Conservation (phyloP, 2,888 invertebrate species). For the Conomelus anceps region DNA sequence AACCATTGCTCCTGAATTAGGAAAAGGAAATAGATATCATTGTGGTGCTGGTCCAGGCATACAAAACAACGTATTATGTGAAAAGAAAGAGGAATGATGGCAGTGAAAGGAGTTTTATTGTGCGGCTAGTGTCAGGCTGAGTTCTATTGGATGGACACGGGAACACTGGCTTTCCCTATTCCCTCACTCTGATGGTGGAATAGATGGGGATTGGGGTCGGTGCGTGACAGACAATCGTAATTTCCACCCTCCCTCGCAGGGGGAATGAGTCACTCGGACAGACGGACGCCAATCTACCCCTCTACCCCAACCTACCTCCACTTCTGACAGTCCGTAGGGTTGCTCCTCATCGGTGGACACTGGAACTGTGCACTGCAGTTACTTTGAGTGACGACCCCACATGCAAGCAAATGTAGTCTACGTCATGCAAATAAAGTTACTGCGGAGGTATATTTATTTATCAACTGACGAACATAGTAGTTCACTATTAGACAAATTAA, state of each 20-base stretch:
- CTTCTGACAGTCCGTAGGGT: neutral
- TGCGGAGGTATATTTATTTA: neutral
- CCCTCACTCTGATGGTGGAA: neutral
- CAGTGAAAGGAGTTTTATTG: neutral
- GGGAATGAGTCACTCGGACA: neutral
- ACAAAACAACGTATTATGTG: neutral
- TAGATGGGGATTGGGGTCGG: neutral
- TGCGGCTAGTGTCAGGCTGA: neutral
- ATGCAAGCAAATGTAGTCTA: too few relatives aligned
- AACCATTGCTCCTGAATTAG: neutral
- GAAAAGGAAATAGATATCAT: neutral
- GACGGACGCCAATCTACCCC: neutral
- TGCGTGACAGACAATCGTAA: neutral
- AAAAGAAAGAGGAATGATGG: neutral
- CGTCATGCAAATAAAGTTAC: neutral
- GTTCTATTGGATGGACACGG: too few relatives aligned
- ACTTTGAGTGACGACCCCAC: too few relatives aligned
- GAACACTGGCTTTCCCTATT: neutral
- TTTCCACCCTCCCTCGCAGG: neutral
- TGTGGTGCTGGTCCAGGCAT: neutral
- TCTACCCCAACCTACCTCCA: neutral
- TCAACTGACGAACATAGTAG: too few relatives aligned
- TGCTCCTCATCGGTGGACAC: neutral
- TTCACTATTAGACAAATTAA: too few relatives aligned
- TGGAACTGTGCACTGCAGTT: neutral